Percentiles rank a stretch among this genome's conserved stretches.
phyloP scores from a whole-genome alignment of 2,113 vertebrate genomes.

The Montifringilla adamsi region DNA sequence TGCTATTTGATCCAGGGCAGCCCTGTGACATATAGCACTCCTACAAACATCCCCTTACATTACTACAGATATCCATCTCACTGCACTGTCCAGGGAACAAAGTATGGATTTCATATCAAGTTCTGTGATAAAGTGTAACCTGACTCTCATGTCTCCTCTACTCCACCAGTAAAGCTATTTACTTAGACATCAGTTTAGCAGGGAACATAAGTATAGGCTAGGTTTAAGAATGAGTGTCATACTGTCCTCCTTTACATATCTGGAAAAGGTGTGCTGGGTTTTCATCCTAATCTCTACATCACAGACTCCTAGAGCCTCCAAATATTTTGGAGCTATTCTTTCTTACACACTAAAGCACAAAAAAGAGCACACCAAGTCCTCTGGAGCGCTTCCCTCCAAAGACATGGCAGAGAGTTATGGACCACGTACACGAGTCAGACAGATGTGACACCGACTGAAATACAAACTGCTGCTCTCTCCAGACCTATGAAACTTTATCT shows the following conservation, averaged over 20 bases:
- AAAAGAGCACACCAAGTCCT: neutral
- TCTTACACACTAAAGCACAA: neutral
- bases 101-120: neutral
- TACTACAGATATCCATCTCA: neutral
- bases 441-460: conserved; percentile 1
- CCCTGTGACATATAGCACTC: neutral
- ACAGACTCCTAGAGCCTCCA: neutral
- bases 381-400: neutral
- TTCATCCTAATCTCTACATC: neutral
- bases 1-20: neutral
- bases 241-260: neutral
- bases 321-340: neutral
- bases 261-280: neutral
- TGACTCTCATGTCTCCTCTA: neutral
- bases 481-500: conserved; percentile 4
- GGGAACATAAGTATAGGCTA: neutral
- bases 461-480: neutral
- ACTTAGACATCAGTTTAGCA: neutral
- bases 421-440: neutral
- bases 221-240: neutral
- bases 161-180: conserved; percentile 1
- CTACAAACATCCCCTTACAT: conserved; percentile 17
- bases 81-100: neutral
- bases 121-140: conserved; percentile 8
- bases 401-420: neutral